phyloP scores from a whole-genome alignment of 2,797 vertebrate species.

The Myiotriccus ornatus region DNA sequence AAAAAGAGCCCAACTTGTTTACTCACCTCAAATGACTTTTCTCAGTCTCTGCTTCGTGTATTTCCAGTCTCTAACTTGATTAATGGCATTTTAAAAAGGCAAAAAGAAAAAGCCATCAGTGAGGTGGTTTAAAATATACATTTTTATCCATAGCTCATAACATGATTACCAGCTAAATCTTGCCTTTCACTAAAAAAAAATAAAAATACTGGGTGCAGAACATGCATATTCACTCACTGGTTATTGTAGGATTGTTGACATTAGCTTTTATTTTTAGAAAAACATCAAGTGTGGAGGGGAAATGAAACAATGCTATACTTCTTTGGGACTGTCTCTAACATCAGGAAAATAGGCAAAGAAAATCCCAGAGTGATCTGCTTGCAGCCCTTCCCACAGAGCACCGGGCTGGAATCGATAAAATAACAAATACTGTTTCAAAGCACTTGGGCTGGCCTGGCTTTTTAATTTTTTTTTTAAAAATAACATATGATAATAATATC shows the following conservation, averaged over 20 bases:
- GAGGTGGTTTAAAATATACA: not conserved
- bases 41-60: not conserved
- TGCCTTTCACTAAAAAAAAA: not conserved
- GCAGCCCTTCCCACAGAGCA: not conserved
- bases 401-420: not conserved
- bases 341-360: not conserved
- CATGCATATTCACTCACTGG: not conserved
- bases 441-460: not conserved
- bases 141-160: not conserved
- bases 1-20: conserved; percentile 24
- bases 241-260: not conserved
- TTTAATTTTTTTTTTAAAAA: not conserved
- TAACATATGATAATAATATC: not conserved
- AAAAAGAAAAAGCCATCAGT: not conserved
- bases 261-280: conserved; percentile 15
- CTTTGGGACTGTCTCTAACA: not conserved
- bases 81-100: not conserved
- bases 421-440: not conserved
- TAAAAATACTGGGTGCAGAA: not conserved
- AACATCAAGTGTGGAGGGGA: not conserved
- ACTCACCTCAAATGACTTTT: conserved; percentile 39
- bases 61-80: not conserved
- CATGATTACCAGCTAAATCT: not conserved
- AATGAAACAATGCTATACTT: not conserved
- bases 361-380: not conserved